These are phyloP conservation scores for Hirudinaria manillensis DNA, from an alignment of 2,888 invertebrate species.

Conservation along the genomic window DNA sequence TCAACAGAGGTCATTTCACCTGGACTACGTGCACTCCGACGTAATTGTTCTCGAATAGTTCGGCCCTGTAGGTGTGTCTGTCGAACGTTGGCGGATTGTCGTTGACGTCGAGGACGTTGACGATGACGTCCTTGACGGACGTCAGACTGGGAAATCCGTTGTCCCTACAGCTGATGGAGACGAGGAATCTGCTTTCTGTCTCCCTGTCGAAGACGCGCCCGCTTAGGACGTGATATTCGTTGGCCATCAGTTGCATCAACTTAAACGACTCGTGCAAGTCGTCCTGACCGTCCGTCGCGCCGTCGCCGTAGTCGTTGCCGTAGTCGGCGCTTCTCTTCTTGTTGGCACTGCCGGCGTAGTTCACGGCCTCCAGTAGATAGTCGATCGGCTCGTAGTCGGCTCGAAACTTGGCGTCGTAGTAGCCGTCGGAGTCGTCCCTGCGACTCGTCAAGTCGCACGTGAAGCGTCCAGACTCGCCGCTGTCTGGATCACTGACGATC, in stretches of 20 bases:
- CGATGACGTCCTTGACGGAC: constrained; percentile 42
- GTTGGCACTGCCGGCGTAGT: neutral
- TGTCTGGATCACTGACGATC: constrained; percentile 37
- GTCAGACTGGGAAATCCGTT: constrained; percentile 45
- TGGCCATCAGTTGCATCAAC: constrained; percentile 11
- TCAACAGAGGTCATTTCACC: constrained; percentile 18
- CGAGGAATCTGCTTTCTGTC: constrained; percentile 40
- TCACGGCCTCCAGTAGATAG: neutral
- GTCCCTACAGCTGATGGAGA: constrained; percentile 47
- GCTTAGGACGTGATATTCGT: constrained; percentile 33
- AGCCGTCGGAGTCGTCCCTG: neutral
- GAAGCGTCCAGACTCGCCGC: constrained; percentile 29
- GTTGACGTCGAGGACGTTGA: constrained; percentile 48
- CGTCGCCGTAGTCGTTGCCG: neutral
- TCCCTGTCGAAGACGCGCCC: constrained; percentile 45
- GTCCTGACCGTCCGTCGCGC: neutral
- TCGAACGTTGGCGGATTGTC: constrained; percentile 47
- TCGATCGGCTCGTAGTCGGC: neutral
- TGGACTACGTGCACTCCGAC: constrained; percentile 19
- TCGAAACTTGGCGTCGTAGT: neutral
- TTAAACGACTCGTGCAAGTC: constrained; percentile 30
- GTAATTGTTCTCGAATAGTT: constrained; percentile 45
- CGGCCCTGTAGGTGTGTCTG: constrained; percentile 40
- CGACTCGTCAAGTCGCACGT: constrained; percentile 12
- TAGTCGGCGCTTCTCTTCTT: neutral